phyloP scores from a whole-genome alignment of 2,113 vertebrate species.

The Mus musculus region GRCm39 chr2:78642501-78643000 shows the following conservation, averaged over 20 bases:
- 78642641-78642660: not conserved
- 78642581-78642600: not conserved
- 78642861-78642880: not conserved
- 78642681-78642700: not conserved
- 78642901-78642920: not conserved
- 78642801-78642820: not conserved
- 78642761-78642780: not conserved
- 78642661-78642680: not conserved
- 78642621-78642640: not conserved
- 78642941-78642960: not conserved
- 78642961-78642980: not conserved
- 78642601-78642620: not conserved
- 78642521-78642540: not conserved
- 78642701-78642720: not conserved
- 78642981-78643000: not conserved
- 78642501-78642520: not conserved
- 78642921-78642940: not conserved
- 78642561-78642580: not conserved
- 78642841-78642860: not conserved
- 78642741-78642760: not conserved
- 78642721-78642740: not conserved
- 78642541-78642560: not conserved
- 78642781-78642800: not conserved
- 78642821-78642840: constrained; percentile 61
- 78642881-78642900: not conserved